A percentile compares a stretch with the other conserved stretches of the same genome.
phyloP scores from a whole-genome alignment of 1,140 invertebrate species.

The Drosophila ogumai region DNA sequence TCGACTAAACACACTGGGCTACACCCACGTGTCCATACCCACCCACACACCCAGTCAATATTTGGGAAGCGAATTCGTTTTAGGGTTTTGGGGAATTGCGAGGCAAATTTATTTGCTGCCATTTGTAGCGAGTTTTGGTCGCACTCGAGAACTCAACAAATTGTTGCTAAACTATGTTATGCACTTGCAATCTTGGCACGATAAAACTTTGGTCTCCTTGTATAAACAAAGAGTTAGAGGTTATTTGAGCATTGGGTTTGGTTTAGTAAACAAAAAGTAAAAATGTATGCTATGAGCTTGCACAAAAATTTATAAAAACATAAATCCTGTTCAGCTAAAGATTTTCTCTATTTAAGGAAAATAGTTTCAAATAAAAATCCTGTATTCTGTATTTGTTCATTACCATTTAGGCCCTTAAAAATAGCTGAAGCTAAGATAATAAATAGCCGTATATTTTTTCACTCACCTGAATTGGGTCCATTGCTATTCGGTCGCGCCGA shows the following conservation, averaged over 20 bases:
- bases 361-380: too few relatives aligned
- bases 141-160: conserved; percentile 37
- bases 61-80: conserved; percentile 45
- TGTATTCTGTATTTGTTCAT: background rate
- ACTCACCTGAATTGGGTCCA: conserved; percentile 96
- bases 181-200: conserved; percentile 24
- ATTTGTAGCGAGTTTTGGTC: conserved; percentile 38
- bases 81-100: conserved; percentile 27
- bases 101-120: conserved; percentile 49
- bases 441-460: conserved; percentile 13
- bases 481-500: conserved; percentile 96
- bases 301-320: background rate
- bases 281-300: background rate
- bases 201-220: conserved; percentile 27
- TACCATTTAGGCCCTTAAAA: background rate
- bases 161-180: conserved; percentile 31
- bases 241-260: background rate
- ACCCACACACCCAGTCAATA: conserved; percentile 35
- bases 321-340: too few relatives aligned
- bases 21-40: conserved; percentile 5
- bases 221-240: conserved; percentile 16
- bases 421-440: background rate
- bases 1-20: conserved; percentile 63
- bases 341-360: too few relatives aligned
- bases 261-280: background rate